Conservation (phyloP, 1,140 invertebrate species). For the Heliconius congener region DNA sequence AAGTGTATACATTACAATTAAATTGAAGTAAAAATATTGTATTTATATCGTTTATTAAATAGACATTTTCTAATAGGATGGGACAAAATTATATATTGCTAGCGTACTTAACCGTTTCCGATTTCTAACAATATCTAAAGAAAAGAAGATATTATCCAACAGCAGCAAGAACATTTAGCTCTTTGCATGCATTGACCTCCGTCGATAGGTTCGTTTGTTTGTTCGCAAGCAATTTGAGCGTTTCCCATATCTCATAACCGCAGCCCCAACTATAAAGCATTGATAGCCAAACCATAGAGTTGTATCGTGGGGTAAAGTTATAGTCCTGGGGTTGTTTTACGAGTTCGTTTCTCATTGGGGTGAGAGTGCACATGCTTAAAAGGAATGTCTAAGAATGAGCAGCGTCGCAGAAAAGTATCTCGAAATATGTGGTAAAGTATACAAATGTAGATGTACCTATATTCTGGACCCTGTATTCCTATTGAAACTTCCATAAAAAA, state of each 20-base stretch:
- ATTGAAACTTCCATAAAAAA: too few species aligned
- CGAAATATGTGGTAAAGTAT: background rate
- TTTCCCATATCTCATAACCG: slow-evolving; percentile 33
- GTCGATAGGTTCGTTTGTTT: slow-evolving; percentile 8
- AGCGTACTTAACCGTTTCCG: too few species aligned
- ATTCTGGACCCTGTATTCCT: background rate
- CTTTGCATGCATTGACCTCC: background rate
- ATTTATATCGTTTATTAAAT: too few species aligned
- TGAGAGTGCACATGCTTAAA: slow-evolving; percentile 38
- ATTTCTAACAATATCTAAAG: background rate
- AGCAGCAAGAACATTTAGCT: background rate
- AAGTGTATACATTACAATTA: background rate
- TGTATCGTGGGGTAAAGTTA: slow-evolving; percentile 52
- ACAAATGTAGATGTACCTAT: background rate
- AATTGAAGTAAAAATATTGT: too few species aligned
- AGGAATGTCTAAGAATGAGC: slow-evolving; percentile 21
- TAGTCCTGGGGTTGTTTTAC: slow-evolving; percentile 65
- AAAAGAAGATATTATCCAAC: too few species aligned
- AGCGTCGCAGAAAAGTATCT: background rate
- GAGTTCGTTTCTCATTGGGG: slow-evolving; percentile 50
- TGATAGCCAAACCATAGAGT: slow-evolving; percentile 52
- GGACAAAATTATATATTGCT: too few species aligned
- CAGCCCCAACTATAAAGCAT: slow-evolving; percentile 62
- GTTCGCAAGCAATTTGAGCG: slow-evolving; percentile 22
- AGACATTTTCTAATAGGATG: too few species aligned